phyloP scores from a whole-genome alignment of 2,888 invertebrate genomes.

The Drosophila fulvimacula region DNA sequence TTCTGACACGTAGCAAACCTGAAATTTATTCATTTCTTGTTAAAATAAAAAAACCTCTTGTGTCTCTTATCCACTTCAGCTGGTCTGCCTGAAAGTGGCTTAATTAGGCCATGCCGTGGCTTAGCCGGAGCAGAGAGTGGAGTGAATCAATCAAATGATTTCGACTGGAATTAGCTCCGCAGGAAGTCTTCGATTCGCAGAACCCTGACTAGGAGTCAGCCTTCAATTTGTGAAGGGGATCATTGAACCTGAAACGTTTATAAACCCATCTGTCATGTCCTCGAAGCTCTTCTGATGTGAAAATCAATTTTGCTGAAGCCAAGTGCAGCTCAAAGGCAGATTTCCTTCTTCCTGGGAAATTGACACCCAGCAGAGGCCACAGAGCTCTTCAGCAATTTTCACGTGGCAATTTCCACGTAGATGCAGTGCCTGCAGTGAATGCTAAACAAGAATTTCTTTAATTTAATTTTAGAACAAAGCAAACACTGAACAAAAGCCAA shows the following conservation, averaged over 20 bases:
- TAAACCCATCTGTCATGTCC: neutral
- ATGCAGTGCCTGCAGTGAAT: neutral
- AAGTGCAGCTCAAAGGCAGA: neutral
- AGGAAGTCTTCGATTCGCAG: neutral
- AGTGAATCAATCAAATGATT: constrained; percentile 43
- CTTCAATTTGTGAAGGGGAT: neutral
- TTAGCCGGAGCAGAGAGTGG: neutral
- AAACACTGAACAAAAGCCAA: constrained; percentile 6
- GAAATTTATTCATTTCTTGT: constrained; percentile 41
- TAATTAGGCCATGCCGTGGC: constrained; percentile 39
- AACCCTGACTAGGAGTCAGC: neutral
- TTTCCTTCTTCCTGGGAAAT: neutral
- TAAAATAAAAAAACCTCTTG: neutral
- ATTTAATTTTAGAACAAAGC: constrained; percentile 6
- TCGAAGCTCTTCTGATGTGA: neutral
- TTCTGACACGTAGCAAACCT: constrained; percentile 60
- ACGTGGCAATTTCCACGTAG: neutral
- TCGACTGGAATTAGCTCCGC: neutral
- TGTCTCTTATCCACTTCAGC: too few species aligned
- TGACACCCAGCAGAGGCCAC: neutral
- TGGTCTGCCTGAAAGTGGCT: constrained; percentile 28
- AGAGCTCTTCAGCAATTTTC: neutral
- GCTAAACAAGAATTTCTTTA: constrained; percentile 1
- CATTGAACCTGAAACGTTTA: constrained; percentile 4
- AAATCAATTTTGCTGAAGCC: constrained; percentile 1